These are phyloP conservation scores for Dolichotis patagonum DNA, from an alignment of 2,113 vertebrate genomes.

Conservation along the genomic window DNA sequence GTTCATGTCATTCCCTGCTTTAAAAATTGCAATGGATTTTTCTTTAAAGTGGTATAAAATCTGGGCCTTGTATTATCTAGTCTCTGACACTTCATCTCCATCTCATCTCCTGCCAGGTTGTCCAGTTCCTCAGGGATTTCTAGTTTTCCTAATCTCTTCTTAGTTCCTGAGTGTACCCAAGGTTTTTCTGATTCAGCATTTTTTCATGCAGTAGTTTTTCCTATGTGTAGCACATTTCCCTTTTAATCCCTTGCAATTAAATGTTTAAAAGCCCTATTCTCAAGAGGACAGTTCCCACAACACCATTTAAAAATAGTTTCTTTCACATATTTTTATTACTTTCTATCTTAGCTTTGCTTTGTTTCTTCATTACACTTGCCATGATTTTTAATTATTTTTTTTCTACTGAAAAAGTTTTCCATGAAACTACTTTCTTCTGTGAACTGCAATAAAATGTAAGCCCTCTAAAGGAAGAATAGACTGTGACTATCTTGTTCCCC, in stretches of 20 bases:
- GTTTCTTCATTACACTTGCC: conserved; percentile 2
- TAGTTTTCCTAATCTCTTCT: background rate
- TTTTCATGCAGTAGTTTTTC: background rate
- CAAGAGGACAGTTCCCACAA: background rate
- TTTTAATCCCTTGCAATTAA: background rate
- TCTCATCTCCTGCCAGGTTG: background rate
- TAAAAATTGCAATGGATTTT: background rate
- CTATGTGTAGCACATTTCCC: background rate
- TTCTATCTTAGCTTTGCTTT: background rate
- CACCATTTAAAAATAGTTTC: background rate
- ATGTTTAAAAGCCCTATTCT: background rate
- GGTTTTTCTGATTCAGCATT: background rate
- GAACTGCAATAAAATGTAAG: background rate
- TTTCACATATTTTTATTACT: background rate
- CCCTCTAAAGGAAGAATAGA: background rate
- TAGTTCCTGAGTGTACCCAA: background rate
- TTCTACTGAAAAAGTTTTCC: conserved; percentile 23
- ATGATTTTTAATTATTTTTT: background rate
- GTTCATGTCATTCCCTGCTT: background rate
- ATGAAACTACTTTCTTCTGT: background rate
- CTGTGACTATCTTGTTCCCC: background rate
- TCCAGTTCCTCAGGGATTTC: background rate
- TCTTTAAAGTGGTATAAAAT: background rate
- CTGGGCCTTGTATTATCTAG: background rate
- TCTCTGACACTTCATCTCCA: background rate